Conservation (phyloP, 2,113 vertebrate species). For the Scortum barcoo region DNA sequence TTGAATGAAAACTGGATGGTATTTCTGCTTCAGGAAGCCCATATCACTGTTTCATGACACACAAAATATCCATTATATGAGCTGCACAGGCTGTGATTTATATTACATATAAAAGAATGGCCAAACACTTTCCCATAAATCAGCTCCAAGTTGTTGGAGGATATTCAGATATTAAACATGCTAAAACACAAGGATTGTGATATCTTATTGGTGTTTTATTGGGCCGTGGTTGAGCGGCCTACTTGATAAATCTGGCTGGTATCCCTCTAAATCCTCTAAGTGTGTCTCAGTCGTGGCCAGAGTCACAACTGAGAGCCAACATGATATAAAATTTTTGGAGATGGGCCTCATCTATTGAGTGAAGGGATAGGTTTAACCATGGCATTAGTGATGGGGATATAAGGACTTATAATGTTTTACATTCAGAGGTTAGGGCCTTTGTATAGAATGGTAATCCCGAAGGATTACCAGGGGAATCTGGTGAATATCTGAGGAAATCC, state of each 20-base stretch:
- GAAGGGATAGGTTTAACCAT: constrained; percentile 64
- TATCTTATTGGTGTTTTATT: constrained; percentile 26
- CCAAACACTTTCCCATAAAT: constrained; percentile 32
- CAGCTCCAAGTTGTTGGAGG: constrained; percentile 32
- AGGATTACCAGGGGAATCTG: constrained; percentile 76
- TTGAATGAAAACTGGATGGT: constrained; percentile 21
- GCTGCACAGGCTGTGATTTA: background rate
- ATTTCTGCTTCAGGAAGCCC: background rate
- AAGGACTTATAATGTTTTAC: constrained; percentile 75
- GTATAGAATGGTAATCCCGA: constrained; percentile 75
- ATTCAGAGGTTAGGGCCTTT: constrained; percentile 73
- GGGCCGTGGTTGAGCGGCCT: constrained; percentile 34
- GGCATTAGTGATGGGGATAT: constrained; percentile 71
- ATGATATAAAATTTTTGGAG: constrained; percentile 57
- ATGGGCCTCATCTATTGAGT: constrained; percentile 59
- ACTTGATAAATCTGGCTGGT: constrained; percentile 55
- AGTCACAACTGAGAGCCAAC: constrained; percentile 20
- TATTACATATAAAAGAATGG: background rate
- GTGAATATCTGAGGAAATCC: constrained; percentile 80
- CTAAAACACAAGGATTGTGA: constrained; percentile 12
- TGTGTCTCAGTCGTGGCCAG: constrained; percentile 44
- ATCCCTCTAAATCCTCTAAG: constrained; percentile 65
- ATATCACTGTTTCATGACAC: background rate
- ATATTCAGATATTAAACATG: constrained; percentile 29
- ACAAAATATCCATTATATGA: background rate